Percentiles rank a stretch among this genome's conserved stretches.
Conservation (phyloP, 2,113 vertebrate species). For the Oxyruncus cristatus region DNA sequence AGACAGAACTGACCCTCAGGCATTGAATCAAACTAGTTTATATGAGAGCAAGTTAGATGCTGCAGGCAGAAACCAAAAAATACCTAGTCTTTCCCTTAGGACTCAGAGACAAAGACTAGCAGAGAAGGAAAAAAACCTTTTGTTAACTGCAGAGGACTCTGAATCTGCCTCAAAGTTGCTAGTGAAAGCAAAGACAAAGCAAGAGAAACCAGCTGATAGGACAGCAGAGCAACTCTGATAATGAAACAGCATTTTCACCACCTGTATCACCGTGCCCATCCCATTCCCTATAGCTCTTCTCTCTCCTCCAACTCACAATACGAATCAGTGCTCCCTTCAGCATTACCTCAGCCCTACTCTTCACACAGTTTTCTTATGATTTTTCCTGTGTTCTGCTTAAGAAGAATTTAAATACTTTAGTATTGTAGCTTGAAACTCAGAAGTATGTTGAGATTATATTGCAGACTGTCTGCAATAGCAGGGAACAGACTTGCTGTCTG, state of each 20-base stretch:
- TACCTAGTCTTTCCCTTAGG: background rate
- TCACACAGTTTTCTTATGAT: background rate
- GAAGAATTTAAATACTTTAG: background rate
- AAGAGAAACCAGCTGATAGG: background rate
- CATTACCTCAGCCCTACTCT: background rate
- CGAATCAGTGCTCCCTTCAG: background rate
- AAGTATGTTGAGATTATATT: background rate
- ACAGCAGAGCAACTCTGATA: background rate
- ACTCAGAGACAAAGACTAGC: background rate
- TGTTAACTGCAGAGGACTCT: background rate
- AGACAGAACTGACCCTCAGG: background rate
- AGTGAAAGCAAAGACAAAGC: background rate
- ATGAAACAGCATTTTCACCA: background rate
- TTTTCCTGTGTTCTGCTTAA: background rate
- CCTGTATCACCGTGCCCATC: background rate
- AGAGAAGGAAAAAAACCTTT: background rate
- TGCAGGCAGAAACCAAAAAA: background rate
- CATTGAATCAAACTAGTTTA: background rate
- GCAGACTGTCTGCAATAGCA: background rate
- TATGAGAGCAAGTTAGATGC: background rate
- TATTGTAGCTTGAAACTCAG: background rate
- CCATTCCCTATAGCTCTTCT: background rate
- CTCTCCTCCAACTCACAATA: background rate
- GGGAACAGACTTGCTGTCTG: background rate
- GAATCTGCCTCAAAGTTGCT: background rate